Base-by-base conservation (phyloP, 2,797 vertebrate species). In the Alca torda region DNA sequence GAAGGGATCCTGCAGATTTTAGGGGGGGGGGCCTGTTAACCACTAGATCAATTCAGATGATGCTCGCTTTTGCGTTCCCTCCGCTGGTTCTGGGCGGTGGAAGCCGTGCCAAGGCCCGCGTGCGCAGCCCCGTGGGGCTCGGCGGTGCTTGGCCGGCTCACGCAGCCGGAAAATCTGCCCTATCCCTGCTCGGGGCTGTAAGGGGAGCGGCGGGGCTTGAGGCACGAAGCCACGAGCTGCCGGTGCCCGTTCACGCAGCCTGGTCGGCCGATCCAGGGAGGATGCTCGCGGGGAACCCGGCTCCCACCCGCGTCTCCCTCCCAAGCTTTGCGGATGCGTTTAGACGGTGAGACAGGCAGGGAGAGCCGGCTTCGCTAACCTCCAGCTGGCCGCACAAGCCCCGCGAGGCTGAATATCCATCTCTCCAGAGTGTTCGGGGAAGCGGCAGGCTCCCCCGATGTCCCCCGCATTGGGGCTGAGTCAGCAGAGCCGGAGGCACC, bases 381-480 rank as follows among this genome's bases (percentile, higher is more conserved):
- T 74, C 2, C 0, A 3, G 26, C 43, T 6, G 3, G 48, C 3
- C 25, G n/a, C 57, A 13, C n/a, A 2, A 65, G 28, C 30, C 70
- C 25, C 6, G 12, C 2, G 4, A 60, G 11, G 45, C 28, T 1
- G 0, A 39, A 2, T 8, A 20, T 11, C 37, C 16, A 0, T n/a
- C 25, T 35, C 1, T 1, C 4, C 1, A 0, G 72, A 59, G 48
- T 2, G 0, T 3, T 6, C 1, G 0, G 64, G 79, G 72, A 5
- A 60, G 80, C 37, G 33, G 50, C 50, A 6, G 33, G 5, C n/a
- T 0, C 30, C 23, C 28, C 72, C 16, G n/a, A 6, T 16, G 53
- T 28, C 21, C 56, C 60, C 20, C 6, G 51, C 6, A 2, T 4
- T 11, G 63, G 35, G 56, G 50, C 67, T 60, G 82, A 53, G 69